Base-by-base conservation (phyloP, 2,888 invertebrate genomes). In the Dryadula phaetusa region DNA sequence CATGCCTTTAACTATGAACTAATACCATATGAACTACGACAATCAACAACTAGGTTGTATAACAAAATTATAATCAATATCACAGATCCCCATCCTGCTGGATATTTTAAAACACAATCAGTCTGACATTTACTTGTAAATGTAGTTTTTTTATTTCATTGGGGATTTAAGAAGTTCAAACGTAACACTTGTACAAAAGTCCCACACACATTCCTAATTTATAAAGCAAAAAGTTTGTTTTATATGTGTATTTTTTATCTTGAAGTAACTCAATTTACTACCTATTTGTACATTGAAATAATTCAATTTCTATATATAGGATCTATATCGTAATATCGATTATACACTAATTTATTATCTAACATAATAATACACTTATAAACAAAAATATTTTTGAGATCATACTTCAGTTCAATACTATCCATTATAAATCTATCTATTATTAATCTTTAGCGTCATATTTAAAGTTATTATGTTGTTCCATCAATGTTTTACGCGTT, bases 401-500 rank as follows among this genome's bases (percentile, higher is more conserved):
- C 54, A 37, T 34, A 14, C 22, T 56, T 20, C n/a, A 8, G 37
- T 22, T 37, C 22, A 22, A 37, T 8, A 22, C 8, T 12, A 28
- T 4, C 18, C 14, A 56, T n/a, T n/a, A 37, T 16, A 44, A 49
- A 44, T 32, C 4, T 18, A 10, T 8, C 3, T 10, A 62, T 49
- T 28, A 47, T 16, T 28, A 53, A 8, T 67, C 47, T 40, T 70
- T 62, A 14, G 46, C 25, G 22, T 47, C n/a, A 12, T 14, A 40
- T 60, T 47, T 65, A 40, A 70, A 60, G 32, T 12, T 40, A 22
- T 47, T 67, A n/a, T 81, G 67, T 42, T 71, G 72, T 8, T 77
- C 74, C 14, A 74, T 67, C 69, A 79, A 74, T 63, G 75, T 69
- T 18, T 67, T 40, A 4, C 74, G 79, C 3, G 68, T 37, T 37